Conservation (phyloP, 2,113 vertebrate species). For the Castor canadensis region DNA sequence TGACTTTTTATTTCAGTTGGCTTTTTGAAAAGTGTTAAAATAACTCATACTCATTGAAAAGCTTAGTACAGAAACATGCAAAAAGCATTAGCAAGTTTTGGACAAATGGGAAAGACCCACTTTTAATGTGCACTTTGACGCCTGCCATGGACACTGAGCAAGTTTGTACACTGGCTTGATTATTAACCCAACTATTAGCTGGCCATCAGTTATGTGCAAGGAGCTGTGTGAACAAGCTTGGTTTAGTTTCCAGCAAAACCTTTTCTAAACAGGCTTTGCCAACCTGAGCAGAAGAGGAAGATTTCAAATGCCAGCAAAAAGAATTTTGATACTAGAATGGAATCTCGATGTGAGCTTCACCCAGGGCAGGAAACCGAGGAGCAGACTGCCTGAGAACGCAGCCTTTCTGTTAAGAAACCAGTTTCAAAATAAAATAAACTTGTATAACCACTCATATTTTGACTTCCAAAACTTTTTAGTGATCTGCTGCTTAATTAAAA, state of each 20-base stretch:
- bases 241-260: slow-evolving; percentile 31
- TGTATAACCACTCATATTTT: background rate
- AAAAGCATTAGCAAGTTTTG: background rate
- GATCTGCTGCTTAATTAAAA: background rate
- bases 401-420: background rate
- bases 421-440: slow-evolving; percentile 10
- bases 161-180: background rate
- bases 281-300: background rate
- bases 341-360: background rate
- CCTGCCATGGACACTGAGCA: background rate
- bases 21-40: slow-evolving; percentile 8
- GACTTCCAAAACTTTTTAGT: background rate
- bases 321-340: background rate
- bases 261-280: background rate
- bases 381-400: background rate
- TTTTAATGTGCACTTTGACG: background rate
- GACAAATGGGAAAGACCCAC: background rate
- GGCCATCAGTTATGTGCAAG: background rate
- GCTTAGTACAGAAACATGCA: background rate
- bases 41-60: background rate
- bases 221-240: background rate
- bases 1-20: background rate
- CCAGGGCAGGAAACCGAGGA: background rate
- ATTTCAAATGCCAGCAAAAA: background rate
- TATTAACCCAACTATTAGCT: slow-evolving; percentile 27